phyloP scores from a whole-genome alignment of 2,113 vertebrate species.

The Microcebus griseorufus region DNA sequence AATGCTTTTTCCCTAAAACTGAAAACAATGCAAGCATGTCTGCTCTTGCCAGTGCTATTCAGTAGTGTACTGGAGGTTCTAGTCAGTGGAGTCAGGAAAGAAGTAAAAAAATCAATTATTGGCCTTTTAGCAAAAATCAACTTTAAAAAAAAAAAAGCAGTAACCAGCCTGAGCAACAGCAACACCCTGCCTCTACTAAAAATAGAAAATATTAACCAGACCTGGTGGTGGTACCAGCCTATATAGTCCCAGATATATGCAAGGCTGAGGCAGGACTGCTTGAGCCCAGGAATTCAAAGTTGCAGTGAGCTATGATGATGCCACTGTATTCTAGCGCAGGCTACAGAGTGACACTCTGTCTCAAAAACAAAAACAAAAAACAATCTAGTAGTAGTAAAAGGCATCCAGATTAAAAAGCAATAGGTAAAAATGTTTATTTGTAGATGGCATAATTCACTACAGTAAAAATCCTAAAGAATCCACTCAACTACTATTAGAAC shows the following conservation, averaged over 20 bases:
- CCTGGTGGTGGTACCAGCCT: too few relatives aligned
- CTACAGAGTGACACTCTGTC: too few relatives aligned
- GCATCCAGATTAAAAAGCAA: not conserved
- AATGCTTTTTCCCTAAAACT: not conserved
- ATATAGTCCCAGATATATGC: too few relatives aligned
- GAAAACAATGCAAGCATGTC: not conserved
- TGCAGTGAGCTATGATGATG: too few relatives aligned
- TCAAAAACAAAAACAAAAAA: too few relatives aligned
- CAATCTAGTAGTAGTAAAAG: too few relatives aligned
- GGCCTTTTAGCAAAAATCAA: not conserved
- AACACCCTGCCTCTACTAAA: too few relatives aligned
- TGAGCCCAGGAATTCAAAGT: too few relatives aligned
- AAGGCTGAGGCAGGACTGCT: too few relatives aligned
- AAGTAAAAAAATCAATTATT: not conserved
- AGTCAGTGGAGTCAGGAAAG: not conserved
- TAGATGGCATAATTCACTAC: not conserved
- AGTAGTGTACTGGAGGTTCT: not conserved
- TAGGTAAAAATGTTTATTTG: not conserved
- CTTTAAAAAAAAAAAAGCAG: not conserved
- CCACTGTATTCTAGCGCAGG: too few relatives aligned
- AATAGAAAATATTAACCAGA: too few relatives aligned
- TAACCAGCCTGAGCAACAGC: too few relatives aligned
- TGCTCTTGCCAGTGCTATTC: not conserved
- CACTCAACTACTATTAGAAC: not conserved
- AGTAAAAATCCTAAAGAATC: not conserved